Base-by-base conservation (phyloP, 2,888 invertebrate species). In the Yponomeuta plumbellus region DNA sequence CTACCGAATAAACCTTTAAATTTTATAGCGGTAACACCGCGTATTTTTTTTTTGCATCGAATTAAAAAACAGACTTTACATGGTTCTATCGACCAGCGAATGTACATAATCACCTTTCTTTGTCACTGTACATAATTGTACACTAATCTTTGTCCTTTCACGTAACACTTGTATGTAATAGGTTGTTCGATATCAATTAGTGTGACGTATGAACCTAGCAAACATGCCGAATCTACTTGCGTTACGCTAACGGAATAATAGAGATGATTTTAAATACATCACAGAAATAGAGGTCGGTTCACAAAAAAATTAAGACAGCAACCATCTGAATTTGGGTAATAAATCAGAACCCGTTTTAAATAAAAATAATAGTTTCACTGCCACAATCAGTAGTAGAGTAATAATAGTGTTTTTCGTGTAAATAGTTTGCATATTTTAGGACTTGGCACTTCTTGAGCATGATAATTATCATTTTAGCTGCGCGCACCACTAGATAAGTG, bases 371-470 rank as follows among this genome's bases (percentile, higher is more conserved):
- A 34, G 34, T 4, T 34, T 34, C 34, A 34, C 5, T 26, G 26
- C n/a, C n/a, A 26, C 5, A 26, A 34, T 34, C 17, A 17, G 17
- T n/a, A 17, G 1, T 52, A 52, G 13, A 17, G 13, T 52, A 52
- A 52, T 52, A 52, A 1, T 52, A 0, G 8, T 17, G 44, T 17
- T 52, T 52, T 17, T 52, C 44, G 44, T 52, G 17, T 17, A 52
- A 17, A 52, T 52, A 52, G 4, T 17, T 52, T 52, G 0, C 5
- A 17, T 52, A 17, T 44, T 13, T 52, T 52, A 52, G 44, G 44
- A 44, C 74, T 79, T 80, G 78, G 79, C 79, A 79, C 79, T 70
- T 73, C 64, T 77, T 79, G 78, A 79, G 79, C 79, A 78, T 74
- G 69, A 70, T 69, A 44, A 23, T 52, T 13, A 52, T 34, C 34